Percentiles rank a stretch among this genome's conserved stretches.
phyloP scores from a whole-genome alignment of 2,113 vertebrate genomes.

The Cettia cetti region DNA sequence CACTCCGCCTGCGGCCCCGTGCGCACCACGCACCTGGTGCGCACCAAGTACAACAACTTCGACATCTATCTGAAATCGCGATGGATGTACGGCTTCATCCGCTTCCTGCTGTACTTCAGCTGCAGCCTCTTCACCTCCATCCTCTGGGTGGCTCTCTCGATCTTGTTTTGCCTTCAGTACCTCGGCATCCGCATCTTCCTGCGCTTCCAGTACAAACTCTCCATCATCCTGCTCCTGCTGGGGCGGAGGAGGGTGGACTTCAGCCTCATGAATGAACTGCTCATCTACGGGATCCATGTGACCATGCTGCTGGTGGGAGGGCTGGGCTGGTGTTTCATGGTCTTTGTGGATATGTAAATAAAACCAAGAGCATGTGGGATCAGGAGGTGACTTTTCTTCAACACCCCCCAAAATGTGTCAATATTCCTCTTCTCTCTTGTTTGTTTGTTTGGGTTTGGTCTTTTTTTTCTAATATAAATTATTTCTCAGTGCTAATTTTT shows the following conservation, averaged over 20 bases:
- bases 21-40: constrained; percentile 84
- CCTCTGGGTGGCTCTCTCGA: constrained; percentile 92
- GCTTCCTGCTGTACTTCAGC: constrained; percentile 95
- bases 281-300: constrained; percentile 93
- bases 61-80: constrained; percentile 93
- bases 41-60: constrained; percentile 96
- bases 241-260: constrained; percentile 91
- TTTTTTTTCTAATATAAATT: constrained; percentile 5
- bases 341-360: constrained; percentile 96
- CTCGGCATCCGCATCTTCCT: constrained; percentile 86
- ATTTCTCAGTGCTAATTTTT: constrained; percentile 24
- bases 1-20: constrained; percentile 92
- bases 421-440: background rate
- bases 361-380: constrained; percentile 48
- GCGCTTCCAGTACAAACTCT: constrained; percentile 96
- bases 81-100: constrained; percentile 94
- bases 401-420: background rate
- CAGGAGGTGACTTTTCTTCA: constrained; percentile 30
- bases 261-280: constrained; percentile 89
- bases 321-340: constrained; percentile 98
- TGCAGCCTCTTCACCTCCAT: constrained; percentile 95
- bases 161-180: constrained; percentile 93
- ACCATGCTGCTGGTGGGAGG: constrained; percentile 97
- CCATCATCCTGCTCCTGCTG: constrained; percentile 87
- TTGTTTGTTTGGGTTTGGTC: background rate